Base-by-base conservation (phyloP, 2,797 vertebrate genomes). In the Anolis apletophallus region DNA sequence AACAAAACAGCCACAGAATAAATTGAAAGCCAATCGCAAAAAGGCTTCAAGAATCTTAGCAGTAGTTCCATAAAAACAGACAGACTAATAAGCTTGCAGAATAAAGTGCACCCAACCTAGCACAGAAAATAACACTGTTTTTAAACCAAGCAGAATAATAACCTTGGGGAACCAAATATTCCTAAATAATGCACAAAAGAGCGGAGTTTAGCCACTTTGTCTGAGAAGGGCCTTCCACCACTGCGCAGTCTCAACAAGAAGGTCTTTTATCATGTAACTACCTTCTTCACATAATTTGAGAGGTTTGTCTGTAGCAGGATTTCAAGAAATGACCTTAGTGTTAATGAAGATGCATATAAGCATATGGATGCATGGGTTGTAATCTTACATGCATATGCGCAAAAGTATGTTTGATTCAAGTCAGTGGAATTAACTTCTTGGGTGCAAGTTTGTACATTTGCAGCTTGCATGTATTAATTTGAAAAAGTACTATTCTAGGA, bases 1-100 rank as follows among this genome's bases (percentile, higher is more conserved):
- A n/a, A n/a, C n/a, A 74, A 81, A 34, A 13, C 64, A 81, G n/a
- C 40, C 59, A 19, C 57, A 64, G 40, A 80, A 67, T 80, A 80
- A 46, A 67, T 11, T 29, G 46, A 80, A 54, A 32, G 12, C 64
- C n/a, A 81, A 68, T n/a, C 23, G 6, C 72, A 46, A 40, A 73
- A 36, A 46, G 46, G 7, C 11, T 23, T 4, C 19, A 46, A 40
- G 9, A 52, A 32, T 34, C 11, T 52, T 46, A 46, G 3, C 23
- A 46, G 8, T 23, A 17, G n/a, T 80, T 9, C 17, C 67, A 26
- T 80, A 46, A 50, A 10, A 50, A 5, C 23, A 26, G 13, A 29
- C 9, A 19, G 9, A 7, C 29, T 80, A 21, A n/a, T 36, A 59
- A 10, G 2, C 46, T 50, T 36, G 26, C 16, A 67, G 36, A 80